phyloP scores from a whole-genome alignment of 2,797 vertebrate species.

The Scleropages formosus region DNA sequence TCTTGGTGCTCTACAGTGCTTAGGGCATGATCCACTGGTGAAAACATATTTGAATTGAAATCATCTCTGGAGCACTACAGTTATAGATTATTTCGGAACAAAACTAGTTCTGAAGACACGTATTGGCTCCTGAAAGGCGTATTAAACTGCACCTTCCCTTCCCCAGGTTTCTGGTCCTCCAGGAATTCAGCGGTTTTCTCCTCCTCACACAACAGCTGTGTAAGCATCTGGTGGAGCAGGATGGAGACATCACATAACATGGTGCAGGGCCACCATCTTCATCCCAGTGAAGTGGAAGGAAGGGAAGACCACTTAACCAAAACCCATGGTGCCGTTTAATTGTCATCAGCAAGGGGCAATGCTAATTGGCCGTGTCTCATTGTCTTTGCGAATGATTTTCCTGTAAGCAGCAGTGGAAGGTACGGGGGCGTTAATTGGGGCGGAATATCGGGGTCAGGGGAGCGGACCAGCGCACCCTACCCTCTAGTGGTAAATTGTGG shows the following conservation, averaged over 20 bases:
- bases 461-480: conserved; percentile 41
- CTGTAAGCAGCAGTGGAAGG: conserved; percentile 21
- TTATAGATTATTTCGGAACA: background rate
- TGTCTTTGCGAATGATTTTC: conserved; percentile 6
- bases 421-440: conserved; percentile 64
- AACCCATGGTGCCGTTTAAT: conserved; percentile 3
- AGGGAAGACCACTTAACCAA: conserved; percentile 2
- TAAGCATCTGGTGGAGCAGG: background rate
- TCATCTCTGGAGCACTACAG: background rate
- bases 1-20: background rate
- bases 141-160: background rate
- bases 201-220: background rate
- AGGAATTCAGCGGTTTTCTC: background rate
- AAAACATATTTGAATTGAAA: background rate
- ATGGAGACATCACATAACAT: conserved; percentile 8
- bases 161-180: background rate
- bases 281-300: background rate
- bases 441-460: conserved; percentile 68
- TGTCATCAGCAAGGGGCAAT: background rate
- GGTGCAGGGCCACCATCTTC: background rate
- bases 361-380: conserved; percentile 17
- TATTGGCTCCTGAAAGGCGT: background rate
- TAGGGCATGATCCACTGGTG: conserved; percentile 1
- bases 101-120: background rate
- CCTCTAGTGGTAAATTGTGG: conserved; percentile 58